phyloP scores from a whole-genome alignment of 2,888 invertebrate genomes.

The Drosophila lutescens region DNA sequence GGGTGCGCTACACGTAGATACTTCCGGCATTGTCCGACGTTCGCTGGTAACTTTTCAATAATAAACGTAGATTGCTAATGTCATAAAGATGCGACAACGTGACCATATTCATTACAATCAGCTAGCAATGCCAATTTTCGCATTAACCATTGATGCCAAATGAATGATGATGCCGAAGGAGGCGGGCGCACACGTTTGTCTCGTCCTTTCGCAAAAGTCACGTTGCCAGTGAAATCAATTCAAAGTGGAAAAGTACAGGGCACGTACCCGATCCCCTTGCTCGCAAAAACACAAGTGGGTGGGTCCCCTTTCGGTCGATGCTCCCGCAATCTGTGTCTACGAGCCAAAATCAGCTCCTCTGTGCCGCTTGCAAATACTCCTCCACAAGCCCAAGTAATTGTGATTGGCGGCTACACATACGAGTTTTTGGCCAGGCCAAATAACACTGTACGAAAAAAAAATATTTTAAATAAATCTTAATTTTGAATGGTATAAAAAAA shows the following conservation, averaged over 20 bases:
- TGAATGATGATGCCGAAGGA: slow-evolving; percentile 47
- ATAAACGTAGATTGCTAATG: slow-evolving; percentile 60
- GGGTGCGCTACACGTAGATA: slow-evolving; percentile 11
- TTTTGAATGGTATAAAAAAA: too few species aligned
- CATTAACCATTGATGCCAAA: slow-evolving; percentile 72
- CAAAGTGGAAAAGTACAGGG: slow-evolving; percentile 56
- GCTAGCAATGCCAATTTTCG: slow-evolving; percentile 61
- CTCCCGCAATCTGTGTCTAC: slow-evolving; percentile 10
- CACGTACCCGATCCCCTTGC: slow-evolving; percentile 43
- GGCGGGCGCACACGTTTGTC: background rate
- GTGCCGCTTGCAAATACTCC: slow-evolving; percentile 35
- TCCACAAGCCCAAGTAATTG: slow-evolving; percentile 58
- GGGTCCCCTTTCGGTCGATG: slow-evolving; percentile 10
- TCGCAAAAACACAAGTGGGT: slow-evolving; percentile 29
- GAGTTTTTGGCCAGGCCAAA: slow-evolving; percentile 29
- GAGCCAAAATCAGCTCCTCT: slow-evolving; percentile 12
- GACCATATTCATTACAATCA: slow-evolving; percentile 67
- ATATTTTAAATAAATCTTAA: too few species aligned
- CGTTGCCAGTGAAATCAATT: slow-evolving; percentile 69
- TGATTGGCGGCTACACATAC: slow-evolving; percentile 68
- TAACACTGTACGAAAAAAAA: background rate
- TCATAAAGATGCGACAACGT: slow-evolving; percentile 62
- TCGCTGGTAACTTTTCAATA: slow-evolving; percentile 25
- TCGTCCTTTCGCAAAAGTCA: slow-evolving; percentile 51
- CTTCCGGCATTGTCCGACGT: slow-evolving; percentile 36